Evolutionary conservation across 2,888 invertebrate genomes (phyloP), one percentile per base, ranked within the genome.

Genomic region (Ectemnius cavifrons): DNA sequence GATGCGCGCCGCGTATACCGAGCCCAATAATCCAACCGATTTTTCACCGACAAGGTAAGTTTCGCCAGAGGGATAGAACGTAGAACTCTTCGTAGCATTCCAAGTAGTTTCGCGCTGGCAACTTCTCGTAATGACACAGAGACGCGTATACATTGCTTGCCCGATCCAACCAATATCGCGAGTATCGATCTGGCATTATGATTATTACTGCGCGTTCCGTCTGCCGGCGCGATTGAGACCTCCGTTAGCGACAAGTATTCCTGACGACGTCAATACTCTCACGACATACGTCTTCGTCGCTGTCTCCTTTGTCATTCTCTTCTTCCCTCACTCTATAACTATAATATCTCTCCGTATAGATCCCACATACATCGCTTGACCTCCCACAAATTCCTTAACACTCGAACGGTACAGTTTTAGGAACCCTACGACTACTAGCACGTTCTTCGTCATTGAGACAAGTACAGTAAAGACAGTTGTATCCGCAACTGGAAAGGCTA

Each of bases 181-280:
- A 37, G 83, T 86, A 88, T 88, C 88, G 88, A 89, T 88, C 88
- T 86, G 85, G 79, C 86, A 83, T 85, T 85, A 84, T 87, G 85
- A 87, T 88, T 84, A 79, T 87, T 88, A 88, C 88, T 87, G 87
- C 84, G 83, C 86, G 86, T 85, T 78, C 79, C 83, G 52, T 14
- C n/a, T 52, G n/a, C 82, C 79, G 71, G 75, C 75, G 80, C 79
- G 84, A 89, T 88, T 88, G 87, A 89, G 89, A 87, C 87, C 88
- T 88, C 85, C 83, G 86, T 85, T 81, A 83, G 84, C 81, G 77
- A 84, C 82, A 57, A 62, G 77, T 62, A 20, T 11, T 13, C 52
- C 52, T 6, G n/a, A 5, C n/a, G 52, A 52, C n/a, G 52, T 14
- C 14, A 16, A 52, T 14, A 52, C 52, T 52, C 16, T 52, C 37